Conservation (phyloP, 2,797 vertebrate genomes). For the Trachurus trachurus region DNA sequence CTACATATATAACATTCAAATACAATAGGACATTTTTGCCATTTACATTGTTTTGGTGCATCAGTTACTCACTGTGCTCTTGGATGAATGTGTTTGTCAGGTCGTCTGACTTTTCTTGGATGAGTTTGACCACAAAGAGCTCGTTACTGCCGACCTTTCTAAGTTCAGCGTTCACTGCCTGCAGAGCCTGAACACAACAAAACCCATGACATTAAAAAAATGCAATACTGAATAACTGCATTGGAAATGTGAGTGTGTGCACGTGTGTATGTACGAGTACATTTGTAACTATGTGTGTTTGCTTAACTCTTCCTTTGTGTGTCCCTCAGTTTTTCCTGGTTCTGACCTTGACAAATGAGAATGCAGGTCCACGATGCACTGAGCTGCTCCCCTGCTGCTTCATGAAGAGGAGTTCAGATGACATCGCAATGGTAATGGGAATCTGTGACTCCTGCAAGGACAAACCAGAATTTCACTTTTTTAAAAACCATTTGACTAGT, state of each 20-base stretch:
- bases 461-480: neutral
- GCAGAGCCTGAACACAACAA: conserved; percentile 11
- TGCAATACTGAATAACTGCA: neutral
- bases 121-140: conserved; percentile 11
- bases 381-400: neutral
- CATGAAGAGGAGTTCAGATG: neutral
- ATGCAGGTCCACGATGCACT: neutral
- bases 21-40: no score
- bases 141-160: neutral
- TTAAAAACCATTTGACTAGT: no score
- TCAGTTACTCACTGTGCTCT: neutral
- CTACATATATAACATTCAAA: no score
- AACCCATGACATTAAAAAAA: no score
- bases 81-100: neutral
- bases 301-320: neutral
- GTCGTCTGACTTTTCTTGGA: neutral
- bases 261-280: neutral
- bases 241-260: neutral
- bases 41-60: neutral
- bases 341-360: neutral
- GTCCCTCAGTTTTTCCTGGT: neutral
- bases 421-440: neutral
- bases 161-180: neutral
- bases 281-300: no score
- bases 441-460: neutral